Base-by-base conservation (phyloP, 2,888 invertebrate species). In the Agrotis exclamationis region DNA sequence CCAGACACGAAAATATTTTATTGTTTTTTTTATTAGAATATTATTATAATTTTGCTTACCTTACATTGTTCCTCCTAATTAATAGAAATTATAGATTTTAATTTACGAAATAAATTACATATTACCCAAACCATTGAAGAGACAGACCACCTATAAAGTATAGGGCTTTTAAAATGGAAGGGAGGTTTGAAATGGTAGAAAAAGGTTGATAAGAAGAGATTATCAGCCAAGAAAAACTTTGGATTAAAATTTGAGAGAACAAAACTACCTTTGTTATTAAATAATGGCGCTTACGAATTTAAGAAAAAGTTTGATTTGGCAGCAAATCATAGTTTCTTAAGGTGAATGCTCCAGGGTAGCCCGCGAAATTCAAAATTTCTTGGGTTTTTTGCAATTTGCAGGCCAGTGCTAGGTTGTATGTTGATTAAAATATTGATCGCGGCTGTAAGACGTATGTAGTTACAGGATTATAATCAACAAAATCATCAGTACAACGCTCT, bases 31-130 rank as follows among this genome's bases (percentile, higher is more conserved):
- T 18, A 6, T n/a, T 33, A 13, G 14, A 14, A 13, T 20, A 56
- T 56, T 33, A 56, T n/a, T n/a, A 11, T 13, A 56, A 33, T 56
- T 14, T 13, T 14, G n/a, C 56, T 56, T 56, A 56, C 56, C 56
- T 20, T 13, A 56, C 33, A 33, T 6, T 20, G 14, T 33, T 56
- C 33, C 56, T 56, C 33, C 56, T 56, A 33, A 56, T 56, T 56
- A 20, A 56, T 56, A 56, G 39, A 33, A 56, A 56, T 33, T 0
- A 33, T n/a, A 6, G n/a, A 56, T 13, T 33, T 33, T n/a, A n/a
- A n/a, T 33, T 56, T 39, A 16, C 28, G 13, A 33, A 33, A 51
- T 39, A 51, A 33, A 56, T 16, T 1, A 13, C 9, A n/a, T 14
- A 33, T 14, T n/a, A n/a, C 33, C 56, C 33, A 56, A 14, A n/a